phyloP scores from a whole-genome alignment of 2,888 invertebrate genomes.

The Megamerina dolium region DNA sequence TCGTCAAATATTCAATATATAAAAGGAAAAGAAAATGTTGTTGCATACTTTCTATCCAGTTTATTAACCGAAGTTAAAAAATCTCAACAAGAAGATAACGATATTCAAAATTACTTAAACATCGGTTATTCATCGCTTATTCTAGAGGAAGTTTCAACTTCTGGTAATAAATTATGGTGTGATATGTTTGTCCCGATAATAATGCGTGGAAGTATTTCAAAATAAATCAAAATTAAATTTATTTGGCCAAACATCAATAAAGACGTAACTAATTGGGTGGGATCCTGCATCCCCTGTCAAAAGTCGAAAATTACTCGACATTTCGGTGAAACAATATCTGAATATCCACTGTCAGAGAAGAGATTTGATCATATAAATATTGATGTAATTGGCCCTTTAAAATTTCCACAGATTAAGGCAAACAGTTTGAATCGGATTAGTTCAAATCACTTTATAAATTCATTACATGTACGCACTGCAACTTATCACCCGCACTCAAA shows the following conservation, averaged over 20 bases:
- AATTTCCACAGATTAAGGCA: neutral
- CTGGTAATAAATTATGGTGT: too few species aligned
- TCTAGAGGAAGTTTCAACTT: neutral
- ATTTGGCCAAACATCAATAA: too few species aligned
- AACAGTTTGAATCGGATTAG: neutral
- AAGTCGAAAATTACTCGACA: too few species aligned
- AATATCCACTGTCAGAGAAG: too few species aligned
- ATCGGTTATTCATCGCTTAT: neutral
- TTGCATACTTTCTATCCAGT: neutral
- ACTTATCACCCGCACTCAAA: slow-evolving; percentile 1
- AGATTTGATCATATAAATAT: too few species aligned
- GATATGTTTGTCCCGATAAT: too few species aligned
- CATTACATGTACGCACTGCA: neutral
- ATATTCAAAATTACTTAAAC: too few species aligned
- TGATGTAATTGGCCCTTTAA: neutral
- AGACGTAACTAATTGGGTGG: neutral
- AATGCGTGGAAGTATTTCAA: too few species aligned
- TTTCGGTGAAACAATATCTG: too few species aligned
- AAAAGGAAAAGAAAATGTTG: neutral
- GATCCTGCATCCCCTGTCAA: neutral
- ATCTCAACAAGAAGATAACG: neutral
- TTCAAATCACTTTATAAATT: neutral
- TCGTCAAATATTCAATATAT: neutral
- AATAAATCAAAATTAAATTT: too few species aligned
- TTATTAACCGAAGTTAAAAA: neutral